Base-by-base conservation (phyloP, 2,888 invertebrate species). In the Podabrus alpinus region DNA sequence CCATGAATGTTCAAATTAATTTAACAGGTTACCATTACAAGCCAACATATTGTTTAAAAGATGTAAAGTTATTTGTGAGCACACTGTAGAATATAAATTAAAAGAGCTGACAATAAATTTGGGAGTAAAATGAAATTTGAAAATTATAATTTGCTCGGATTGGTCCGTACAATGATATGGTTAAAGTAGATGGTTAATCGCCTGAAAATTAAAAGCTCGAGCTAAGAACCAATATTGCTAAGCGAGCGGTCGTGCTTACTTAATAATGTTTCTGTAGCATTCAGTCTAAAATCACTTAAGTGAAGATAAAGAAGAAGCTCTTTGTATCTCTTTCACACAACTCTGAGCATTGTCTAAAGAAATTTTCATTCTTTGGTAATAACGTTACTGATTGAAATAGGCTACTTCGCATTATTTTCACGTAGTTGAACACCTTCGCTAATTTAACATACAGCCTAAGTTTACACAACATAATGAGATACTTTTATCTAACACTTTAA, bases 281-380 rank as follows among this genome's bases (percentile, higher is more conserved):
- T 72, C 66, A 61, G 69, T 74, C 59, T 29, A 62, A 17, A 72
- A 59, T 66, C 66, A 68, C 68, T 74, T 68, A 62, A 29, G 69
- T 24, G 69, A 24, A 75, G 69, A 75, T 75, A 67, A 72, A 75
- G 75, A 75, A 72, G 16, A 72, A 69, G 60, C 72, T 71, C 66
- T 62, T 67, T 74, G 72, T 75, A 72, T 75, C 75, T 64, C 66
- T 71, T 72, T 75, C 69, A 72, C 75, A 72, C 75, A 75, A 72
- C 72, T 68, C 29, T 72, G 75, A 68, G 69, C 69, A 72, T 72
- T 75, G 71, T 17, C 62, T 71, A 74, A 70, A 70, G 74, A 68
- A 68, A 68, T 64, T 60, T 66, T 70, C 64, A 15, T 69, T 66
- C 59, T 25, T 68, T 66, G 24, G 16, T 73, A 73, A 73, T 74